phyloP scores from a whole-genome alignment of 2,113 vertebrate species.

The Grallaria varia region DNA sequence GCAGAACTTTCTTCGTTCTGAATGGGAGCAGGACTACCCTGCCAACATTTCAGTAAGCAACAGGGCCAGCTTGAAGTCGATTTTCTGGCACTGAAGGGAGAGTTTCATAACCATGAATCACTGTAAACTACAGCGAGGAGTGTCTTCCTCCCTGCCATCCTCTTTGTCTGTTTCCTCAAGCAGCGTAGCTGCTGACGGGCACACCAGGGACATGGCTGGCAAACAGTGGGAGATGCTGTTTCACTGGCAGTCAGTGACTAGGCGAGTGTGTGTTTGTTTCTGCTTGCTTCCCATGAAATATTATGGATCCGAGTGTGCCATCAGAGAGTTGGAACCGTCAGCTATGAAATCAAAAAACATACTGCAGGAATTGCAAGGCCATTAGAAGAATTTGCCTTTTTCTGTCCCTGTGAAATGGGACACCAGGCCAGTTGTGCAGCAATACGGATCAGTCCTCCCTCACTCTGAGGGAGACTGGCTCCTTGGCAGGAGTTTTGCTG shows the following conservation, averaged over 20 bases:
- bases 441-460: neutral
- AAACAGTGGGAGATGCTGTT: conserved; percentile 68
- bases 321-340: conserved; percentile 42
- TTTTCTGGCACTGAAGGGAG: conserved; percentile 64
- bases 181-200: conserved; percentile 37
- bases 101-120: conserved; percentile 54
- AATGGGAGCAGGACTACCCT: neutral
- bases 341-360: conserved; percentile 20
- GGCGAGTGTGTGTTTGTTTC: conserved; percentile 64
- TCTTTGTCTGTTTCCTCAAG: conserved; percentile 68
- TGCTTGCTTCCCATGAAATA: conserved; percentile 71
- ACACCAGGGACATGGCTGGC: conserved; percentile 67
- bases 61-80: neutral
- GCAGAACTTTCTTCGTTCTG: neutral
- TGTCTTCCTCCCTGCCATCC: conserved; percentile 55
- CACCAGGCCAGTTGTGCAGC: neutral
- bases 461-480: neutral
- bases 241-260: conserved; percentile 65
- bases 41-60: neutral
- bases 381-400: neutral
- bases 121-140: conserved; percentile 50
- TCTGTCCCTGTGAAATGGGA: neutral
- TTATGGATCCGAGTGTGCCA: conserved; percentile 42
- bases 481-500: neutral
- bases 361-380: conserved; percentile 2